These are phyloP conservation scores for Pristis pectinata DNA, from an alignment of 2,797 vertebrate genomes.

Conservation along the genomic window DNA sequence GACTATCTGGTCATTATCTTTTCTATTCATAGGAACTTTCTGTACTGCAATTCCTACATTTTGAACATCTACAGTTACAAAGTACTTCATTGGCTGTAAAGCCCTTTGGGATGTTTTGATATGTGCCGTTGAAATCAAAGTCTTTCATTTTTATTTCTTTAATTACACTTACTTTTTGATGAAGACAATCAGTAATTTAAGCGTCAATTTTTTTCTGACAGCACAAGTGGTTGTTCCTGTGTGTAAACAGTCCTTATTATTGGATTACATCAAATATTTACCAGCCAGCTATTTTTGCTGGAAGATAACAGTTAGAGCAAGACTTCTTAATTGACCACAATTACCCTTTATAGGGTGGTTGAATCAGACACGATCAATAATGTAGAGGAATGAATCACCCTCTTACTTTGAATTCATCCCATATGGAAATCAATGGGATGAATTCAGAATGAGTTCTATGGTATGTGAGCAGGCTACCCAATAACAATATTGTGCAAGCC, in stretches of 20 bases:
- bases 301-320: neutral
- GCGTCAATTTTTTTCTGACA: neutral
- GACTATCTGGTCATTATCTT: no score
- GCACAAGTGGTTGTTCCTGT: neutral
- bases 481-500: neutral
- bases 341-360: neutral
- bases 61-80: no score
- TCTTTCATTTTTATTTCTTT: neutral
- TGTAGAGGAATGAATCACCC: neutral
- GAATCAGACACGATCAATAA: neutral
- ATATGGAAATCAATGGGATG: neutral
- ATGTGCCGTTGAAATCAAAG: no score
- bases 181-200: neutral
- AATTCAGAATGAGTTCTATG: neutral
- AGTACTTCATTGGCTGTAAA: no score
- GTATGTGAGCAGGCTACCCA: neutral
- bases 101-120: no score
- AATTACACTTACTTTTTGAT: neutral
- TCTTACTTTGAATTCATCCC: neutral
- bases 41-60: no score
- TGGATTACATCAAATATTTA: neutral
- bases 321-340: neutral
- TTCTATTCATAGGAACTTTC: no score
- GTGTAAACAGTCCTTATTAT: neutral
- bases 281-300: neutral